These are phyloP conservation scores for Tyria jacobaeae DNA, from an alignment of 2,888 invertebrate species.

Conservation along the genomic window DNA sequence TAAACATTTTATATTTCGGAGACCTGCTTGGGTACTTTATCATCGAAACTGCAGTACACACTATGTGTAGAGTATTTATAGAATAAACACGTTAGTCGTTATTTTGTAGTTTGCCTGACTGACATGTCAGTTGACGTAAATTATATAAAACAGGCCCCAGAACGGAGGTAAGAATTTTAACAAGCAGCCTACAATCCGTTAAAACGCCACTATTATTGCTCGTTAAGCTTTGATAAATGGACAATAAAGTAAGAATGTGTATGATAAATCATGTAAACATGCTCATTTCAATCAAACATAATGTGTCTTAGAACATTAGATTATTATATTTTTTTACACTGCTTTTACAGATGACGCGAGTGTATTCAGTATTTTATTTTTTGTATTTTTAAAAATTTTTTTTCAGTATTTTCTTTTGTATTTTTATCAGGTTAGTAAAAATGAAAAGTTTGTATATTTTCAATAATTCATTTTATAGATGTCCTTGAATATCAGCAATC, in stretches of 20 bases:
- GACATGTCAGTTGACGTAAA: conserved; percentile 2
- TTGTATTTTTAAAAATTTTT: no score
- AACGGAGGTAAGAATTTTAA: conserved; percentile 65
- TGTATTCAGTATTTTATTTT: no score
- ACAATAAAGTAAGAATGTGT: conserved; percentile 71
- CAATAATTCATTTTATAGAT: no score
- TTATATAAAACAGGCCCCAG: conserved; percentile 8
- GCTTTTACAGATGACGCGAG: no score
- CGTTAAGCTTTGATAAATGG: conserved; percentile 79
- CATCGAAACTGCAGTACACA: not conserved
- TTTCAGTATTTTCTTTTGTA: no score
- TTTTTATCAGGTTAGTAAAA: no score
- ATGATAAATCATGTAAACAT: conserved; percentile 66
- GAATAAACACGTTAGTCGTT: not conserved
- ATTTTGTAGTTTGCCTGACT: not conserved
- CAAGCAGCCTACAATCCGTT: conserved; percentile 66
- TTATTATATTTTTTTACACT: no score
- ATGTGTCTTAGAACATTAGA: conserved; percentile 15
- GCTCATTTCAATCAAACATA: conserved; percentile 21
- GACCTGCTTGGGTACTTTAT: not conserved
- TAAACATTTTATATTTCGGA: not conserved
- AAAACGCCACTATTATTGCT: conserved; percentile 72
- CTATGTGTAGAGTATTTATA: not conserved
- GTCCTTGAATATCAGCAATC: no score
- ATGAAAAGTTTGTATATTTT: no score